Percentiles rank a stretch among this genome's conserved stretches.
Conservation (phyloP, 2,113 vertebrate species). For the Telmatochromis sp. region DNA sequence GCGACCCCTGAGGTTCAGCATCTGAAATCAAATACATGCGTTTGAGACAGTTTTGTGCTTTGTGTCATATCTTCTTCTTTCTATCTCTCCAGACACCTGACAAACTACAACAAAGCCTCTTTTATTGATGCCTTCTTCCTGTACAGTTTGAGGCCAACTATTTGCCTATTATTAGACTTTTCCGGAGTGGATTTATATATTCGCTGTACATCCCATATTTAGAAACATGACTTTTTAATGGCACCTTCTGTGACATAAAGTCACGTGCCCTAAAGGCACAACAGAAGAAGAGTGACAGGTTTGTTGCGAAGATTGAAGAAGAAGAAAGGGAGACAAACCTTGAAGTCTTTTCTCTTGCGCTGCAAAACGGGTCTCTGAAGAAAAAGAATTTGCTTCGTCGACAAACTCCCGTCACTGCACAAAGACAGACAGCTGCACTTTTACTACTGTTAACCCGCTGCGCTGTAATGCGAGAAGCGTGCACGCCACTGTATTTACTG, state of each 20-base stretch:
- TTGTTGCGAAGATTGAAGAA: not conserved
- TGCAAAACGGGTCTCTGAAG: constrained; percentile 92
- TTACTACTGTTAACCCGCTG: not conserved
- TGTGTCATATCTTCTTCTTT: constrained; percentile 17
- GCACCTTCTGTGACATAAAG: constrained; percentile 34
- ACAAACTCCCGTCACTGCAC: constrained; percentile 87
- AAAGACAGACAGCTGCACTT: constrained; percentile 30
- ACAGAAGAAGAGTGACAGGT: constrained; percentile 50
- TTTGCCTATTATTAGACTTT: constrained; percentile 56
- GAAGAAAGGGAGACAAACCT: constrained; percentile 67
- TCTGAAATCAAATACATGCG: constrained; percentile 61
- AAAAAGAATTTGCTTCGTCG: constrained; percentile 97
- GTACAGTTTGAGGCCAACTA: constrained; percentile 28
- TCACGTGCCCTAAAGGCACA: constrained; percentile 19
- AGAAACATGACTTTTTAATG: constrained; percentile 34
- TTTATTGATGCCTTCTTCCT: constrained; percentile 46
- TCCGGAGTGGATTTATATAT: constrained; percentile 22
- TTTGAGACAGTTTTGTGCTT: constrained; percentile 31
- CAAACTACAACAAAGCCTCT: constrained; percentile 60
- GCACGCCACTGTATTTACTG: not conserved
- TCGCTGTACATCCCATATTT: constrained; percentile 56
- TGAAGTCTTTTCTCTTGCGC: constrained; percentile 91
- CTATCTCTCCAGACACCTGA: constrained; percentile 59
- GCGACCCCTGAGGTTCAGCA: constrained; percentile 65
- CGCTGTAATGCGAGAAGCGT: not conserved